phyloP scores from a whole-genome alignment of 2,797 vertebrate genomes.

The Chaetophractus vellerosus region DNA sequence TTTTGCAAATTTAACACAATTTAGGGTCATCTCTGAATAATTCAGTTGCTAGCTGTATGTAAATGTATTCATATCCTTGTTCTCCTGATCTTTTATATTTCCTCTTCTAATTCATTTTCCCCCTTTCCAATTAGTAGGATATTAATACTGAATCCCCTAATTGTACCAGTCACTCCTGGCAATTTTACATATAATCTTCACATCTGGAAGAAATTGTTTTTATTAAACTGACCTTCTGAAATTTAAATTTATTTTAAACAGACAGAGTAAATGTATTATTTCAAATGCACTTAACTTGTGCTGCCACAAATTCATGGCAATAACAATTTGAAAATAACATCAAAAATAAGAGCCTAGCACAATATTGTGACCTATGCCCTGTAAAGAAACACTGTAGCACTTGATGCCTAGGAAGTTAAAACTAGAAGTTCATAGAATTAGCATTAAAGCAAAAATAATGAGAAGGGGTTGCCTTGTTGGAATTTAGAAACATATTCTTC shows the following conservation, averaged over 20 bases:
- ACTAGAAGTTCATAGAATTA: background rate
- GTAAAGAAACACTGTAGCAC: background rate
- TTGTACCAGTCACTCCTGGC: too few relatives aligned
- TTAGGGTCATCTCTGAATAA: background rate
- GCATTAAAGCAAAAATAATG: conserved; percentile 14
- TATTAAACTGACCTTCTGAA: background rate
- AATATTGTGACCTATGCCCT: background rate
- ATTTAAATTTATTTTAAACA: background rate
- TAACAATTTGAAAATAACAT: background rate
- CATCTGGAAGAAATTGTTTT: background rate
- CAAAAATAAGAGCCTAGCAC: background rate
- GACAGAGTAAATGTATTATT: background rate
- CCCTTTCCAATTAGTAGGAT: background rate
- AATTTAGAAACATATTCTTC: conserved; percentile 69
- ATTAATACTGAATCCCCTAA: background rate
- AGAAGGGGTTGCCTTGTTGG: conserved; percentile 21
- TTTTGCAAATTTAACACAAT: background rate
- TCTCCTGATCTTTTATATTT: background rate
- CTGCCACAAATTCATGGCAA: background rate
- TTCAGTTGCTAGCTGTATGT: background rate
- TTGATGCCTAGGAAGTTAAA: background rate
- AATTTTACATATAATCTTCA: background rate
- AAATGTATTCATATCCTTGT: background rate
- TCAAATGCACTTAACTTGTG: background rate
- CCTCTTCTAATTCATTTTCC: background rate